Evolutionary conservation across 2,797 vertebrate species (phyloP), one percentile per base, ranked within the genome.

Genomic region (Epinephelus awoara): DNA sequence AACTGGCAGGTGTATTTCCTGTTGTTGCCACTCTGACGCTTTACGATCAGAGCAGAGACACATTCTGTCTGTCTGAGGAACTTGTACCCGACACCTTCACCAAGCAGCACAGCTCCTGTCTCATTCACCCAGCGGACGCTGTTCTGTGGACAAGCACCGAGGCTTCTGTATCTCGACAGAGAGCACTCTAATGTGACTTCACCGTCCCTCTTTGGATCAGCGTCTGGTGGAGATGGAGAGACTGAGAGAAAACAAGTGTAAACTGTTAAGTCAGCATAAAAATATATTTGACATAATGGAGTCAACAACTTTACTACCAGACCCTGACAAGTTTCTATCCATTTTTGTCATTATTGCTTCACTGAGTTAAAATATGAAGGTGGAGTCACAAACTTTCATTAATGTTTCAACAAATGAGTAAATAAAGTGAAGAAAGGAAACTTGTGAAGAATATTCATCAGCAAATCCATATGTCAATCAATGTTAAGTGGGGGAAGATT

Each of bases 81-180:
- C 27, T 29, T 29, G 56, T 34, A 0, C 1, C 2, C 29, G 0
- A 2, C 29, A 23, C 0, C 1, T 18, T 65, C 18, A 15, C 6
- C 5, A 3, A 0, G 4, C 56, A 84, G 49, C 47, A 7, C 23
- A 6, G 19, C 0, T 46, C 47, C 49, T 5, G 25, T 18, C 8
- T 84, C 80, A 27, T 82, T 0, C 64, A 80, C 0, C 89, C 89
- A 90, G 18, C 18, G 19, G 50, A 88, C 0, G 1, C 3, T 59
- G 14, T 5, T 11, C 1, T 0, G 0, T n/a, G 0, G 0, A 42
- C 68, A 73, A 2, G 0, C 3, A 11, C 0, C 0, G 0, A 0
- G 0, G 0, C 0, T 0, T 0, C 0, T 2, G n/a, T 11, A 0
- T 13, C 0, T 77, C 1, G 9, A 9, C 76, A 87, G 44, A 52